Conservation (phyloP, 2,797 vertebrate genomes). For the Bovichtus diacanthus region DNA sequence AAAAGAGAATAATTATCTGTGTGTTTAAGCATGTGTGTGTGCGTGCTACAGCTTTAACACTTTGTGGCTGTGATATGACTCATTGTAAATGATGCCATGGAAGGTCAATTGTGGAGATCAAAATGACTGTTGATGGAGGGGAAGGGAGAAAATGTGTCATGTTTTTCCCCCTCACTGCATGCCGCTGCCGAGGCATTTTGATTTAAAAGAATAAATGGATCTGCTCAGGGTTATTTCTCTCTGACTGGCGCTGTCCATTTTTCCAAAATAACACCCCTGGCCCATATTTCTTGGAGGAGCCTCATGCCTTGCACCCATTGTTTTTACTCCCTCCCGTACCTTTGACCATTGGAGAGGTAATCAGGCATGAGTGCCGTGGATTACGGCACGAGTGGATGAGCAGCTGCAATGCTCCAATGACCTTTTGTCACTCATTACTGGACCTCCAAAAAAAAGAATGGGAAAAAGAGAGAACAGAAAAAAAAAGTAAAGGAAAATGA, state of each 20-base stretch:
- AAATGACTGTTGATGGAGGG: slow-evolving; percentile 84
- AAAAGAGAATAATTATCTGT: slow-evolving; percentile 15
- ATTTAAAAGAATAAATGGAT: slow-evolving; percentile 82
- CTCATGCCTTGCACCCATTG: slow-evolving; percentile 80
- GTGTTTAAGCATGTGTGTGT: slow-evolving; percentile 6
- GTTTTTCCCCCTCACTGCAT: slow-evolving; percentile 74
- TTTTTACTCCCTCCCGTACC: slow-evolving; percentile 82
- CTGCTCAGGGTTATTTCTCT: slow-evolving; percentile 79
- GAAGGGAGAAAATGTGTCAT: slow-evolving; percentile 77
- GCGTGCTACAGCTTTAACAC: slow-evolving; percentile 80
- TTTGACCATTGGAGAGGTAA: slow-evolving; percentile 86
- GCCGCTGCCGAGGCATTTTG: slow-evolving; percentile 68
- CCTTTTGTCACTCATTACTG: slow-evolving; percentile 87
- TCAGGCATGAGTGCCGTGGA: slow-evolving; percentile 84
- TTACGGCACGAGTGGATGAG: slow-evolving; percentile 86
- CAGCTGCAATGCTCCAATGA: slow-evolving; percentile 87
- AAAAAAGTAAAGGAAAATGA: slow-evolving; percentile 46
- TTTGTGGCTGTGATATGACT: slow-evolving; percentile 85
- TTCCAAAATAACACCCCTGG: slow-evolving; percentile 78
- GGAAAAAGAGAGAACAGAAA: slow-evolving; percentile 34
- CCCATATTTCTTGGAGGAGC: slow-evolving; percentile 80
- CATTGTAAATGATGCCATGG: slow-evolving; percentile 88
- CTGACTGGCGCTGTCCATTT: slow-evolving; percentile 74
- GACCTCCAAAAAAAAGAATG: slow-evolving; percentile 77
- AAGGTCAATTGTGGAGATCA: slow-evolving; percentile 89